phyloP scores from a whole-genome alignment of 2,113 vertebrate genomes.

The Struthidea cinerea region DNA sequence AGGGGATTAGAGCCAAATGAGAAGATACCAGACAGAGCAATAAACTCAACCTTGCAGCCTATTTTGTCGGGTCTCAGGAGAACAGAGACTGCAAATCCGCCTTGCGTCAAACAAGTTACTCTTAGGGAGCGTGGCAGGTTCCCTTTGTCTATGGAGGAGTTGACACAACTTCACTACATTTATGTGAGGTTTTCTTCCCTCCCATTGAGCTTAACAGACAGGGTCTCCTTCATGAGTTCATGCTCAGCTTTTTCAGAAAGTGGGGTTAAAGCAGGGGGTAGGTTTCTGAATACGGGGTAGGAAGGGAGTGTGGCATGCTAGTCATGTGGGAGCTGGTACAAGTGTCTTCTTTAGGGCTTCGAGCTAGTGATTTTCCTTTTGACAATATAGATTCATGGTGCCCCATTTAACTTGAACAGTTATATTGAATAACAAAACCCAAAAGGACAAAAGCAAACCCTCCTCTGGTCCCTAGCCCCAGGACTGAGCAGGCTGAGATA shows the following conservation, averaged over 20 bases:
- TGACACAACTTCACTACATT: background rate
- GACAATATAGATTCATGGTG: background rate
- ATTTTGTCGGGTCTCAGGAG: background rate
- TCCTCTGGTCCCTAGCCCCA: background rate
- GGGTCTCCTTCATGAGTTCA: background rate
- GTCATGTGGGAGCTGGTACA: background rate
- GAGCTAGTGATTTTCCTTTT: background rate
- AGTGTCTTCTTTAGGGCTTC: background rate
- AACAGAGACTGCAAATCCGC: background rate
- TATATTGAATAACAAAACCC: background rate
- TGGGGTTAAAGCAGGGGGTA: background rate
- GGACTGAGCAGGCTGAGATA: background rate
- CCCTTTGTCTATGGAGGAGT: background rate
- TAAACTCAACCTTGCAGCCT: slow-evolving; percentile 25
- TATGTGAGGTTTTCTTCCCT: background rate
- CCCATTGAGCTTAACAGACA: background rate
- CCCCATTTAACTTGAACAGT: background rate
- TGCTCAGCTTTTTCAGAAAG: background rate
- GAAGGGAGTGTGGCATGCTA: background rate
- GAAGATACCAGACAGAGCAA: slow-evolving; percentile 26
- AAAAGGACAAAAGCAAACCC: background rate
- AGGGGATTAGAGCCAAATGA: slow-evolving; percentile 47
- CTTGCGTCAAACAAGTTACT: background rate
- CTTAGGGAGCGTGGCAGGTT: background rate
- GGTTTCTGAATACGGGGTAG: background rate